Percentiles rank a stretch among this genome's conserved stretches.
Conservation (phyloP, 2,113 vertebrate species). For the Bothrops jararaca region DNA sequence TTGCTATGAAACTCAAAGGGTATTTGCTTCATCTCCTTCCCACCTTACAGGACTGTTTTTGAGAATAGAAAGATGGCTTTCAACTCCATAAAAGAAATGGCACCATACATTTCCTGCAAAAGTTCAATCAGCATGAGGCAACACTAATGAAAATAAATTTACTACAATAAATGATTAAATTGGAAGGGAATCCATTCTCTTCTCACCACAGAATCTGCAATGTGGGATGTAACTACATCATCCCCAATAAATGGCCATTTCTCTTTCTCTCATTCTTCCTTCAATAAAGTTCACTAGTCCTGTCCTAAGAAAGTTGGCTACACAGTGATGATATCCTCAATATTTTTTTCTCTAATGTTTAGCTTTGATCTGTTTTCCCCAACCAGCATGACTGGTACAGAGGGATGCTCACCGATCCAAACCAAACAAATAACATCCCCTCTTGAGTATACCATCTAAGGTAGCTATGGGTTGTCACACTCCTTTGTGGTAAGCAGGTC, state of each 20-base stretch:
- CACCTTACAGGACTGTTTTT: not conserved
- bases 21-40: not conserved
- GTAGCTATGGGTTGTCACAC: not conserved
- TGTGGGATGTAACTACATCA: not conserved
- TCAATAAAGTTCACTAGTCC: not conserved
- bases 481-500: not conserved
- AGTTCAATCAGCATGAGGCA: not conserved
- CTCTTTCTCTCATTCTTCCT: not conserved
- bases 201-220: not conserved
- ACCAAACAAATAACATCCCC: not conserved
- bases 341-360: not conserved
- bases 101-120: not conserved
- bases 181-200: not conserved
- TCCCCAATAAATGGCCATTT: not conserved
- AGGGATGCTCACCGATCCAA: not conserved
- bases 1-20: not conserved
- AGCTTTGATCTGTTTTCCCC: not conserved
- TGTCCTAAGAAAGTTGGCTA: not conserved
- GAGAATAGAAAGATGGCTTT: not conserved
- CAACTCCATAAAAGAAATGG: not conserved
- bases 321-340: not conserved
- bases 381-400: not conserved
- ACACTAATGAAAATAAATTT: not conserved
- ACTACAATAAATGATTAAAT: not conserved
- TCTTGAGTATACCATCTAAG: not conserved